phyloP scores from a whole-genome alignment of 2,888 invertebrate genomes.

The Drosophila neonasuta region DNA sequence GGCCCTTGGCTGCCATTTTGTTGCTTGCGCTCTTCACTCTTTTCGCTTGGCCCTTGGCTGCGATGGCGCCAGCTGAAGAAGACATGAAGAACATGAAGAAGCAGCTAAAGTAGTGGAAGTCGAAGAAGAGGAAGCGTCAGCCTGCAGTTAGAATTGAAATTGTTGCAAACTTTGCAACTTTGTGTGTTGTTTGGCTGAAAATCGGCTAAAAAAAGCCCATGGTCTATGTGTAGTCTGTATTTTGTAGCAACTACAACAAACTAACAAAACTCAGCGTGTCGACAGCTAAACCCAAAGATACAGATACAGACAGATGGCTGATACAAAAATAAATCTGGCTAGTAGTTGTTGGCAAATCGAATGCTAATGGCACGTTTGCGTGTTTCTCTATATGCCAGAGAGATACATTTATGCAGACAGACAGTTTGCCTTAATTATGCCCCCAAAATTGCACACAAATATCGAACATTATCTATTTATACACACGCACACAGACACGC shows the following conservation, averaged over 20 bases:
- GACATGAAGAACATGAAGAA: neutral
- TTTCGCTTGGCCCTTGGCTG: constrained; percentile 20
- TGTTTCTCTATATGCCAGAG: constrained; percentile 35
- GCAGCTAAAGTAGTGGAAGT: no score
- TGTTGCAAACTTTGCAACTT: neutral
- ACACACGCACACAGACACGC: neutral
- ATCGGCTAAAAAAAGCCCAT: constrained; percentile 20
- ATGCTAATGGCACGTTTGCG: constrained; percentile 59
- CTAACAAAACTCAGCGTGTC: constrained; percentile 14
- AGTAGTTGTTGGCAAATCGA: constrained; percentile 44
- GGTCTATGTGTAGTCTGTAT: neutral
- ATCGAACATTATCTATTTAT: constrained; percentile 34
- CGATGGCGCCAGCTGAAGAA: constrained; percentile 29
- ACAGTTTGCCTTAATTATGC: constrained; percentile 53
- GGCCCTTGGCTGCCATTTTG: constrained; percentile 59
- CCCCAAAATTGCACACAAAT: constrained; percentile 49
- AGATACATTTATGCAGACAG: constrained; percentile 21
- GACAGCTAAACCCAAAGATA: constrained; percentile 14
- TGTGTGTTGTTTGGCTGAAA: constrained; percentile 1
- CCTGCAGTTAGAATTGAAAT: constrained; percentile 9
- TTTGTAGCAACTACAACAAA: neutral
- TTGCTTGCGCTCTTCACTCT: constrained; percentile 18
- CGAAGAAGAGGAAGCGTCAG: neutral
- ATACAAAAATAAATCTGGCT: constrained; percentile 42
- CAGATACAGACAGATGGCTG: constrained; percentile 30